Conservation (phyloP, 2,113 vertebrate genomes). For the Sialia sialis region DNA sequence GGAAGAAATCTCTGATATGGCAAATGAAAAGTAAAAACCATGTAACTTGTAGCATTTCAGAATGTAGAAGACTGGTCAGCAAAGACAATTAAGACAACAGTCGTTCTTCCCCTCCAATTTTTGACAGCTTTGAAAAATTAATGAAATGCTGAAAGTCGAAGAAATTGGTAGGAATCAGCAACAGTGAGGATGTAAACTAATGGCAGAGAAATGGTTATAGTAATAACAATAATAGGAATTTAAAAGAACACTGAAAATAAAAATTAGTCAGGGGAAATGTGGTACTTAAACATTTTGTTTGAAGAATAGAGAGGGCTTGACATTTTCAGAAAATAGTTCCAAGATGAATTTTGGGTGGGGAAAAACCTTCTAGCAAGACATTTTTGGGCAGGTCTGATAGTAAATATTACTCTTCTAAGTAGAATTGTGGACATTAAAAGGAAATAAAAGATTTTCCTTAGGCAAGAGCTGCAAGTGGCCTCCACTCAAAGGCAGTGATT, state of each 20-base stretch:
- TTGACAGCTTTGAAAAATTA: not conserved
- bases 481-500: not conserved
- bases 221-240: not conserved
- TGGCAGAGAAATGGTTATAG: not conserved
- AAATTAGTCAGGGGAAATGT: not conserved
- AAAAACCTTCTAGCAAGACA: not conserved
- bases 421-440: not conserved
- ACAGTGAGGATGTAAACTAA: not conserved
- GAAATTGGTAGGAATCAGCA: not conserved
- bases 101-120: not conserved
- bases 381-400: not conserved
- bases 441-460: not conserved
- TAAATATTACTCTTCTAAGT: not conserved
- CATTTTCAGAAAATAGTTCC: not conserved
- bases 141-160: not conserved
- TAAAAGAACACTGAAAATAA: not conserved
- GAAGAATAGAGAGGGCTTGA: not conserved
- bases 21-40: not conserved
- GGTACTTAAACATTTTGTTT: not conserved
- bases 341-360: not conserved
- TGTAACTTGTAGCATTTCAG: not conserved
- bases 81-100: not conserved
- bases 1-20: not conserved
- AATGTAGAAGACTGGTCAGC: not conserved
- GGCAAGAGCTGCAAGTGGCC: not conserved